Evolutionary conservation across 2,797 vertebrate genomes (phyloP).

Genomic region (Bryconaethiops microstoma): DNA sequence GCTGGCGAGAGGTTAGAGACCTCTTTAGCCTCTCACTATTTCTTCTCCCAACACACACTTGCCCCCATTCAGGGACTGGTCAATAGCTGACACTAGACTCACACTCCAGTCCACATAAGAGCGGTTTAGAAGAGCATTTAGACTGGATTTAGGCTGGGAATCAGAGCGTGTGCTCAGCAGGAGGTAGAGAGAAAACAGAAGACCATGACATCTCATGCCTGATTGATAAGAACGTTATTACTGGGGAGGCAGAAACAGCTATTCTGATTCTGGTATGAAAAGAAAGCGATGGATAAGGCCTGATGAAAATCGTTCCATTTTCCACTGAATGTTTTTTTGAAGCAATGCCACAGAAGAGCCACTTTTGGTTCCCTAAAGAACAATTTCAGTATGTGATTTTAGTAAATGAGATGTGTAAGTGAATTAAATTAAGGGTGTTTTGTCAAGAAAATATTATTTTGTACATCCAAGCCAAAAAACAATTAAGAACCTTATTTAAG

Average conservation of each 20-base stretch:
- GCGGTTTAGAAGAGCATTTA: conserved; percentile 35
- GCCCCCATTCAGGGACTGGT: conserved; percentile 50
- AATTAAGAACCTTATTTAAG: neutral
- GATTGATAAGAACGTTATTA: conserved; percentile 55
- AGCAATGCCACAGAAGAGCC: neutral
- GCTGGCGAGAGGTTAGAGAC: conserved; percentile 59
- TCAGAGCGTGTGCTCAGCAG: conserved; percentile 39
- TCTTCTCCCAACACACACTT: conserved; percentile 35
- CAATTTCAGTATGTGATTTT: neutral
- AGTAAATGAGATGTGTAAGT: neutral
- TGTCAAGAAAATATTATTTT: neutral
- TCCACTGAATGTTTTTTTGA: neutral
- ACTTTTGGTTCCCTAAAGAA: neutral
- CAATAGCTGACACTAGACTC: conserved; percentile 58
- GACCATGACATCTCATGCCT: conserved; percentile 42
- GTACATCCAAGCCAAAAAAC: neutral
- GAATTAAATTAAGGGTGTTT: neutral
- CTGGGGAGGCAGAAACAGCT: conserved; percentile 9
- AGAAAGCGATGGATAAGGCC: conserved; percentile 4
- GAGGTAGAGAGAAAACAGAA: conserved; percentile 45
- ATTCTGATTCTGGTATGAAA: neutral
- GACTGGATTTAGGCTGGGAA: conserved; percentile 44
- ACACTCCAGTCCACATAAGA: conserved; percentile 48
- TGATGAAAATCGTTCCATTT: conserved; percentile 8
- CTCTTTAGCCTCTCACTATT: conserved; percentile 43